phyloP scores from a whole-genome alignment of 2,888 invertebrate species.

The Pyrocoelia pectoralis region DNA sequence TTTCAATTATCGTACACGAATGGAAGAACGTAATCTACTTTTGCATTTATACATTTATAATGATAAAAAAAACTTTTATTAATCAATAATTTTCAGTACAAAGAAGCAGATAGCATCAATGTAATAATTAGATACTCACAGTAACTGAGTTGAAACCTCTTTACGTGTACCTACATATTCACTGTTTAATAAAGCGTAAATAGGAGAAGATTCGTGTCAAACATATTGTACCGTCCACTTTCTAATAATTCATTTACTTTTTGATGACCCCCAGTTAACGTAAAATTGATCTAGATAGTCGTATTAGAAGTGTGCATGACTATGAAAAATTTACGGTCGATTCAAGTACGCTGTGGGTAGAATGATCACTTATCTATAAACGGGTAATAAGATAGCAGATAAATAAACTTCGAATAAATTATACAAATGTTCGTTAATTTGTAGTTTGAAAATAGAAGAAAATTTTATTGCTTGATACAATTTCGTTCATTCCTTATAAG shows the following conservation, averaged over 20 bases:
- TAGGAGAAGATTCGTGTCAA: not conserved
- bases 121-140: conserved; percentile 1
- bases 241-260: conserved; percentile 17
- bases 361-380: conserved; percentile 20
- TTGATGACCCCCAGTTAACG: conserved; percentile 26
- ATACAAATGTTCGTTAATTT: conserved; percentile 6
- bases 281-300: conserved; percentile 17
- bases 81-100: conserved; percentile 7
- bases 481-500: no score
- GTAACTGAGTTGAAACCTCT: not conserved
- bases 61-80: not conserved
- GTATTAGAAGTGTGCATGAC: conserved; percentile 36
- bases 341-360: conserved; percentile 3
- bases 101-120: conserved; percentile 6
- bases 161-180: no score
- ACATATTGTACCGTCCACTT: not conserved
- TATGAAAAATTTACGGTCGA: conserved; percentile 41
- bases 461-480: no score
- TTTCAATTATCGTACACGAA: conserved; percentile 3
- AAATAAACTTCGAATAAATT: not conserved
- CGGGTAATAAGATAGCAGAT: not conserved
- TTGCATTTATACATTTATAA: not conserved
- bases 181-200: no score
- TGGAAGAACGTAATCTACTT: not conserved
- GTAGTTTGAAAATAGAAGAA: not conserved